Evolutionary conservation across 2,888 invertebrate species (phyloP).

Genomic region (Nowickia ferox): DNA sequence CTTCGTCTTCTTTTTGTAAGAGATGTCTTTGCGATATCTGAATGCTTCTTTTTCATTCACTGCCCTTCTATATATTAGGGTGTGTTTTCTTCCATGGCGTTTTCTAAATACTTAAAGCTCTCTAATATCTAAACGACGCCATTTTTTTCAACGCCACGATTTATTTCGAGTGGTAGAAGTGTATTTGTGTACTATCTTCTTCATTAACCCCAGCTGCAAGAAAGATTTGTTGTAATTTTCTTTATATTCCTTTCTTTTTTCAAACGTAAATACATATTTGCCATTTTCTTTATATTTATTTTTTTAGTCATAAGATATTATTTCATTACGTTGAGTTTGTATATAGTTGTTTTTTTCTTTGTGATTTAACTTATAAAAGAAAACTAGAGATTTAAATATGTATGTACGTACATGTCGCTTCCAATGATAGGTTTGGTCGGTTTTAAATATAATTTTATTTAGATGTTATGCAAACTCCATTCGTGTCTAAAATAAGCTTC

Average conservation of each 20-base stretch:
- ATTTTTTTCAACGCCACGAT: constrained; percentile 34
- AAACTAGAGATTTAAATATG: no score
- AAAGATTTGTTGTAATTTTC: constrained; percentile 48
- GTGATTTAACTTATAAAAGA: no score
- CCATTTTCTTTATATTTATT: constrained; percentile 1
- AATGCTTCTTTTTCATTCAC: constrained; percentile 30
- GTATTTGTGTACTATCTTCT: constrained; percentile 26
- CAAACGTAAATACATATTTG: no score
- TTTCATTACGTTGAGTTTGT: background rate
- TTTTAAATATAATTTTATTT: background rate
- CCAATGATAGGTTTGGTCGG: background rate
- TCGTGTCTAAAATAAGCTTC: background rate
- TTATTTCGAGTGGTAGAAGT: constrained; percentile 4
- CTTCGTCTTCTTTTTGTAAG: background rate
- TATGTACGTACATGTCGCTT: no score
- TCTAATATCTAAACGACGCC: constrained; percentile 69
- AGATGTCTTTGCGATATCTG: constrained; percentile 55
- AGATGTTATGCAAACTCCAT: background rate
- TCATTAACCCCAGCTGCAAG: constrained; percentile 43
- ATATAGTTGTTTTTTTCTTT: background rate
- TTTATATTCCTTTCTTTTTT: constrained; percentile 1
- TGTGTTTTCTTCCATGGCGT: constrained; percentile 60
- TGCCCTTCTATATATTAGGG: constrained; percentile 57
- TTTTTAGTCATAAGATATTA: constrained; percentile 40
- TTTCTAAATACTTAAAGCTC: constrained; percentile 34